A percentile compares a stretch with the other conserved stretches of the same genome.
Conservation (phyloP, 2,797 vertebrate species). For the Microctenopoma stevenorrisi region DNA sequence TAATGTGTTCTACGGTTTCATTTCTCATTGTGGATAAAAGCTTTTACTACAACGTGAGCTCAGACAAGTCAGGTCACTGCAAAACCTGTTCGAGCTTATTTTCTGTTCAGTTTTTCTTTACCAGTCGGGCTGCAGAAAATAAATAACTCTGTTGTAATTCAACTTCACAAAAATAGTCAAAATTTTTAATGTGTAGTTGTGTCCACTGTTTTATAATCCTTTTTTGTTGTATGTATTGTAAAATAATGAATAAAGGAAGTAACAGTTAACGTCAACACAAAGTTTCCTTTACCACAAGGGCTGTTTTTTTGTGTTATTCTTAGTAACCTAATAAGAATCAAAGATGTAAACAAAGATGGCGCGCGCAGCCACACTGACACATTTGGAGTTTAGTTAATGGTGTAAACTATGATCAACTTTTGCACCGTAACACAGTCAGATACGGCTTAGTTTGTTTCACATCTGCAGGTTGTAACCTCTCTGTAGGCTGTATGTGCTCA, state of each 20-base stretch:
- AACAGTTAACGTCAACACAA: not conserved
- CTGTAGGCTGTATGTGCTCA: not conserved
- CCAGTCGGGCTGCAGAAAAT: not conserved
- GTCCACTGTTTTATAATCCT: not conserved
- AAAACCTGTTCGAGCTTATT: too few species aligned
- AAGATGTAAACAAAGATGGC: not conserved
- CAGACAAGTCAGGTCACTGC: not conserved
- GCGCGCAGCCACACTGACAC: fast-evolving
- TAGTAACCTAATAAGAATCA: not conserved
- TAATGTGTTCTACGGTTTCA: not conserved
- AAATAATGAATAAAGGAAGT: not conserved
- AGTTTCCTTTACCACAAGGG: not conserved
- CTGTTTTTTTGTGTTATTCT: not conserved
- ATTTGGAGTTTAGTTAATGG: not conserved
- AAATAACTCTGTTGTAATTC: not conserved
- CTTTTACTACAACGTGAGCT: not conserved
- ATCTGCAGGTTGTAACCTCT: not conserved
- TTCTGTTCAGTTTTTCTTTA: fast-evolving
- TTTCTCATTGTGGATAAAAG: not conserved
- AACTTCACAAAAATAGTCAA: not conserved
- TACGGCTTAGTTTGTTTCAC: not conserved
- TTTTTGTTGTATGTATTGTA: not conserved
- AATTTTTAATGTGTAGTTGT: too few species aligned
- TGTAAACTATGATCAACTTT: not conserved
- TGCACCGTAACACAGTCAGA: fast-evolving